phyloP scores from a whole-genome alignment of 2,888 invertebrate species.

The Gasteruption jaculator region DNA sequence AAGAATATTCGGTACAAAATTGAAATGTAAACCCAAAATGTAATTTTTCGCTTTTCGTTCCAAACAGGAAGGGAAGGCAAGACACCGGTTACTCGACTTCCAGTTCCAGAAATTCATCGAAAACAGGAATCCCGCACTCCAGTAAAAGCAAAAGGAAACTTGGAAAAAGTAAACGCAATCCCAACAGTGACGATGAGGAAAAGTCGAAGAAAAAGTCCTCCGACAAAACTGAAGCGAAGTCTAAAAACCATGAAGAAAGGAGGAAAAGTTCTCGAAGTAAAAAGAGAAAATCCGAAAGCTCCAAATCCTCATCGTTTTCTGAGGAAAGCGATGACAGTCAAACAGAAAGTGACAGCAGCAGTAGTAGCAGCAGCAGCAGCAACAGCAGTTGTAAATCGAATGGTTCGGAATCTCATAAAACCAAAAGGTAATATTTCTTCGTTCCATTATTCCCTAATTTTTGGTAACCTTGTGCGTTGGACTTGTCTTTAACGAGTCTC shows the following conservation, averaged over 20 bases:
- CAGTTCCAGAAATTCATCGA: constrained; percentile 58
- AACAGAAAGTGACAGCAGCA: constrained; percentile 29
- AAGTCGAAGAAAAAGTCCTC: constrained; percentile 11
- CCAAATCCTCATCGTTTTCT: constrained; percentile 31
- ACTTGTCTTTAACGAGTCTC: not conserved
- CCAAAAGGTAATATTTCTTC: constrained; percentile 26
- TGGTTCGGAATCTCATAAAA: constrained; percentile 33
- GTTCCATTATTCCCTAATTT: not conserved
- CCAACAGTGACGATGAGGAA: constrained; percentile 25
- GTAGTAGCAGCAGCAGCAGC: too few relatives aligned
- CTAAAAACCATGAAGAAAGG: constrained; percentile 15
- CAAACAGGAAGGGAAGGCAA: constrained; percentile 53
- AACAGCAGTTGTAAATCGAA: too few relatives aligned
- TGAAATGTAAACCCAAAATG: too few relatives aligned
- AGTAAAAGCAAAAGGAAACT: constrained; percentile 31
- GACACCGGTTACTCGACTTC: constrained; percentile 69
- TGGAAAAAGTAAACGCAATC: constrained; percentile 26
- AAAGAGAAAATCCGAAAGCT: constrained; percentile 30
- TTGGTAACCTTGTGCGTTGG: too few relatives aligned
- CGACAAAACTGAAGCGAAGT: constrained; percentile 23
- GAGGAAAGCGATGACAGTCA: constrained; percentile 27
- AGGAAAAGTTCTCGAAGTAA: constrained; percentile 30
- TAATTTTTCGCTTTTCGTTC: constrained; percentile 12
- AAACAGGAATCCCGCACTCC: constrained; percentile 31
- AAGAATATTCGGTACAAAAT: too few relatives aligned